Evolutionary conservation across 1,140 invertebrate genomes (phyloP).

Genomic region (Magallana gigas): DNA sequence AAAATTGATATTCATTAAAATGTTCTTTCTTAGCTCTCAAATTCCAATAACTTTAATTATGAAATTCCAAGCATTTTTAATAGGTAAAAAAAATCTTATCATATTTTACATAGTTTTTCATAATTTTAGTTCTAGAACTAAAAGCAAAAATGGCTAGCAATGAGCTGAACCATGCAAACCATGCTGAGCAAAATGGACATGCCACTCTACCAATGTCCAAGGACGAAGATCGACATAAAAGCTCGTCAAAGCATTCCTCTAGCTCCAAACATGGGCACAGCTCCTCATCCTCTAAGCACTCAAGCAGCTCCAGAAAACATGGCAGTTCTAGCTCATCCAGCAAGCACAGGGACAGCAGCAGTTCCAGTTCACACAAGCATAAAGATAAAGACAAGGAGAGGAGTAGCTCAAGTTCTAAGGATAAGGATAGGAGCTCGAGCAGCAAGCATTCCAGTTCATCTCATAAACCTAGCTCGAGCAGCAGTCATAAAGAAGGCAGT

Average conservation of each 20-base stretch:
- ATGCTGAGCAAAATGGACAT: constrained; percentile 58
- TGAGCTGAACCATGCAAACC: constrained; percentile 34
- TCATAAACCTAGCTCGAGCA: constrained; percentile 61
- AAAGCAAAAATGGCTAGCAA: constrained; percentile 44
- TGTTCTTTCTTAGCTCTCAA: too few species aligned
- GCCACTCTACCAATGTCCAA: constrained; percentile 48
- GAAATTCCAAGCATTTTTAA: too few species aligned
- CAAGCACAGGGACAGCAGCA: constrained; percentile 61
- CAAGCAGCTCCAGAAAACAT: constrained; percentile 76
- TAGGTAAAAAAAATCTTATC: too few species aligned
- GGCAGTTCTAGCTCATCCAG: constrained; percentile 58
- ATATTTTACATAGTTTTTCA: neutral
- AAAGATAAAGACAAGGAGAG: constrained; percentile 58
- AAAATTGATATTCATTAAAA: too few species aligned
- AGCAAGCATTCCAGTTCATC: constrained; percentile 61
- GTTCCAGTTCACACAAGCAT: constrained; percentile 46
- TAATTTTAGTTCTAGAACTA: constrained; percentile 43
- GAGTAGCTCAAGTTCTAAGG: constrained; percentile 49
- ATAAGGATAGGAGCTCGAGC: constrained; percentile 41
- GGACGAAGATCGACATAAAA: constrained; percentile 52
- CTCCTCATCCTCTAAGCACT: constrained; percentile 62
- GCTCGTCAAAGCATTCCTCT: constrained; percentile 49
- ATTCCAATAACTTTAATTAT: too few species aligned
- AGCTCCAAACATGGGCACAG: constrained; percentile 54
- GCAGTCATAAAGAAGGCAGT: constrained; percentile 38